Evolutionary conservation across 1,140 invertebrate genomes (phyloP), one percentile per base, ranked within the genome.

Genomic region (Pogonognathellus flavescens): DNA sequence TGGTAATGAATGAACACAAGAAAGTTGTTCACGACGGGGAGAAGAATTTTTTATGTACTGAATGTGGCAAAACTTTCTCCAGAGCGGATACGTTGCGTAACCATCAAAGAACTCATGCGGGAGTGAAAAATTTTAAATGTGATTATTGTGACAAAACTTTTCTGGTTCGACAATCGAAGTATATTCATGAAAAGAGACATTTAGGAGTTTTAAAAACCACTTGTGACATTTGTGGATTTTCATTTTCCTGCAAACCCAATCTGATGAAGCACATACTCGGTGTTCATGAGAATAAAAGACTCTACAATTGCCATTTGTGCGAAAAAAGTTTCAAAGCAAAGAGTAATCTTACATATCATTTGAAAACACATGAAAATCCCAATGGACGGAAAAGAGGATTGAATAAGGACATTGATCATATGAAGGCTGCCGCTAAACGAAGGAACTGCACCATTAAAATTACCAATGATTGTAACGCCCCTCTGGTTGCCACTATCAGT

Each of bases 281-380:
- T 8, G 9, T 62, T 9, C 60, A 62, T 11, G 60, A 62, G 13
- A 62, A 62, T 1, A 8, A 20, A 62, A 22, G 60, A 11, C 60
- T 11, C 0, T 62, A 22, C 9, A 1, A 18, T 13, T 62, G 60
- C 13, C 60, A 25, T 62, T 62, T 62, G 60, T 62, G 60, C 18
- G 60, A 62, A 25, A 62, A 62, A 4, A 62, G 9, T 11, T 62
- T 62, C 9, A 62, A 62, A 22, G 18, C 60, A 7, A 62, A 0
- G 11, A 9, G 9, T 2, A 1, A 3, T 25, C 20, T 3, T 8
- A 25, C 20, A 1, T 7, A 7, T 25, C 60, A 62, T 25, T 0
- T 62, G 2, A 62, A 62, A 62, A 62, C 60, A 22, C 60, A 62
- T 62, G 60, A 62, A 1, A 62, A 62, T 62, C 60, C 60, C 8